Conservation (phyloP, 2,888 invertebrate genomes). For the Tromatobia lineatoria region DNA sequence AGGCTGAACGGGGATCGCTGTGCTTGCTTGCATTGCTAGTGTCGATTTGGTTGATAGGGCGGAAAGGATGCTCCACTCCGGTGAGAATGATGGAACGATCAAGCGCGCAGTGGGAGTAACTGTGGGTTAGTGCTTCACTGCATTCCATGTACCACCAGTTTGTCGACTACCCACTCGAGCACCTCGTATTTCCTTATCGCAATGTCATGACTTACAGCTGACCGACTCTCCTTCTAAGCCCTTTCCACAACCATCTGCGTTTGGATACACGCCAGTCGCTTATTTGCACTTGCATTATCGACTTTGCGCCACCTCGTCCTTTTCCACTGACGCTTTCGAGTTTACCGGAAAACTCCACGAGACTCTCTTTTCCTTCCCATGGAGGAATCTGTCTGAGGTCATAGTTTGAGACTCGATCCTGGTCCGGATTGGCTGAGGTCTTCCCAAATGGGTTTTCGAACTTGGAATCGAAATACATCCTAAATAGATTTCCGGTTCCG, state of each 20-base stretch:
- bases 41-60: conserved; percentile 40
- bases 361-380: background rate
- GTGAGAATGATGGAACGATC: conserved; percentile 49
- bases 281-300: conserved; percentile 60
- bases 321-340: conserved; percentile 1
- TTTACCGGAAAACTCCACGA: background rate
- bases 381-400: too few relatives aligned
- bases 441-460: too few relatives aligned
- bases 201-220: conserved; percentile 24
- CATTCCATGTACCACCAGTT: conserved; percentile 27
- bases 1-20: background rate
- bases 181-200: conserved; percentile 50
- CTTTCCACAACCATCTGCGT: conserved; percentile 25
- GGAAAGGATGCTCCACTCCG: conserved; percentile 4
- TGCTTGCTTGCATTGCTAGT: background rate
- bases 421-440: too few relatives aligned
- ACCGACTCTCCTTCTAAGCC: background rate
- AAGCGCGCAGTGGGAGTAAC: conserved; percentile 23
- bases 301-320: conserved; percentile 33
- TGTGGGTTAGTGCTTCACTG: conserved; percentile 5
- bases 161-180: conserved; percentile 26
- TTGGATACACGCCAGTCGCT: conserved; percentile 51
- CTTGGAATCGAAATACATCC: background rate
- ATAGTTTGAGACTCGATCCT: too few relatives aligned
- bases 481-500: background rate